Conservation (phyloP, 2,888 invertebrate genomes). For the Globia sparganii region DNA sequence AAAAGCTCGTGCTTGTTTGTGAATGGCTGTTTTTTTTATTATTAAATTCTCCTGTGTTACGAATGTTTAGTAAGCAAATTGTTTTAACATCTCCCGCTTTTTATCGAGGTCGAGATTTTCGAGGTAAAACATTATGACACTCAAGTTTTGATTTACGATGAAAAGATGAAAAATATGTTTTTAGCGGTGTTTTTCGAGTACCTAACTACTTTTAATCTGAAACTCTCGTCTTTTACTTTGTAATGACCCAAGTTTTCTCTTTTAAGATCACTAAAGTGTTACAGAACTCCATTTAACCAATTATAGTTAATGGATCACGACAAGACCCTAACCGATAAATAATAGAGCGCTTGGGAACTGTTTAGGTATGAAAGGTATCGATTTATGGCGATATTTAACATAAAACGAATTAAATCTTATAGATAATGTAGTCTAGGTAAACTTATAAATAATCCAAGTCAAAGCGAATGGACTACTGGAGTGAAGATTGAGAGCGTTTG, state of each 20-base stretch:
- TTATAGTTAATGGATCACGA: slow-evolving; percentile 54
- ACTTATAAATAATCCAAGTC: neutral
- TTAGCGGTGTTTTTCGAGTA: neutral
- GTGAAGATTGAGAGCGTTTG: neutral
- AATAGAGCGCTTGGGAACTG: slow-evolving; percentile 20
- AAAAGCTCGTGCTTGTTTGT: slow-evolving; percentile 55
- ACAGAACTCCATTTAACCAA: slow-evolving; percentile 35
- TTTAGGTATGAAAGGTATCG: neutral
- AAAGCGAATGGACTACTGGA: neutral
- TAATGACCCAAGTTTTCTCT: slow-evolving; percentile 29
- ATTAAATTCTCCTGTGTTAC: slow-evolving; percentile 46
- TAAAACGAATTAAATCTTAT: neutral
- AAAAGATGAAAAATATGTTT: slow-evolving; percentile 37
- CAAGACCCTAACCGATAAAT: slow-evolving; percentile 23
- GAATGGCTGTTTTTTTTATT: slow-evolving; percentile 63
- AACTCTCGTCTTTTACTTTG: slow-evolving; percentile 12
- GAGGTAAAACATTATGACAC: slow-evolving; percentile 41
- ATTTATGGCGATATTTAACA: slow-evolving; percentile 9
- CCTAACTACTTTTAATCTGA: slow-evolving; percentile 20
- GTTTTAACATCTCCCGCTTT: slow-evolving; percentile 49
- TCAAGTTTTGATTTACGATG: slow-evolving; percentile 33
- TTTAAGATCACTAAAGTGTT: slow-evolving; percentile 27
- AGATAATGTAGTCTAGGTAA: neutral
- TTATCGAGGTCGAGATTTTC: slow-evolving; percentile 41
- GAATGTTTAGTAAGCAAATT: slow-evolving; percentile 60